A percentile compares a stretch with the other conserved stretches of the same genome.
Conservation (phyloP, 2,797 vertebrate species). For the Nannoperca australis region DNA sequence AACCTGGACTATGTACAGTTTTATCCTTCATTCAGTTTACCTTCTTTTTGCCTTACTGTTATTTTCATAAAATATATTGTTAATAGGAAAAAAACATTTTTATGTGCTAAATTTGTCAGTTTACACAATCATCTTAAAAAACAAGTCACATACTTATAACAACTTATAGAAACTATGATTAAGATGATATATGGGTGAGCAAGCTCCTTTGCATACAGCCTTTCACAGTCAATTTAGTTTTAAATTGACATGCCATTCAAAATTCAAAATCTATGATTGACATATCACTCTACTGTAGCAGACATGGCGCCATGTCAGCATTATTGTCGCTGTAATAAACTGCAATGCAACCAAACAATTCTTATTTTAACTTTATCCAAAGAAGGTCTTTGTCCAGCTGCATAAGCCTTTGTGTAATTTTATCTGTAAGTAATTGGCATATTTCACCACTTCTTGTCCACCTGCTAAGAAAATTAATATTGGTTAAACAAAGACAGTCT, state of each 20-base stretch:
- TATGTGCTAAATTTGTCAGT: background rate
- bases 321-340: constrained; percentile 1
- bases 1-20: too few species aligned
- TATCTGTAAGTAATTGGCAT: background rate
- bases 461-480: background rate
- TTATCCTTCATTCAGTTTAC: too few species aligned
- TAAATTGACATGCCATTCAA: constrained; percentile 61
- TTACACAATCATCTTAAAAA: constrained; percentile 11
- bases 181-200: constrained; percentile 23
- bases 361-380: background rate
- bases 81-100: background rate
- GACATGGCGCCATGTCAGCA: constrained; percentile 44
- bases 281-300: constrained; percentile 24
- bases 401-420: background rate
- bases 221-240: constrained; percentile 47
- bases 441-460: background rate
- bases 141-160: background rate
- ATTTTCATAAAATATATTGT: too few species aligned
- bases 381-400: background rate
- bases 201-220: constrained; percentile 35
- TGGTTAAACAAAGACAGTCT: background rate
- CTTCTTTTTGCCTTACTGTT: too few species aligned
- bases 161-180: constrained; percentile 30
- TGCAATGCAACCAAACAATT: constrained; percentile 11
- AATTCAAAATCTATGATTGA: constrained; percentile 53